Evolutionary conservation across 2,888 invertebrate genomes (phyloP), one percentile per base, ranked within the genome.

Genomic region (Luffia ferchaultella): DNA sequence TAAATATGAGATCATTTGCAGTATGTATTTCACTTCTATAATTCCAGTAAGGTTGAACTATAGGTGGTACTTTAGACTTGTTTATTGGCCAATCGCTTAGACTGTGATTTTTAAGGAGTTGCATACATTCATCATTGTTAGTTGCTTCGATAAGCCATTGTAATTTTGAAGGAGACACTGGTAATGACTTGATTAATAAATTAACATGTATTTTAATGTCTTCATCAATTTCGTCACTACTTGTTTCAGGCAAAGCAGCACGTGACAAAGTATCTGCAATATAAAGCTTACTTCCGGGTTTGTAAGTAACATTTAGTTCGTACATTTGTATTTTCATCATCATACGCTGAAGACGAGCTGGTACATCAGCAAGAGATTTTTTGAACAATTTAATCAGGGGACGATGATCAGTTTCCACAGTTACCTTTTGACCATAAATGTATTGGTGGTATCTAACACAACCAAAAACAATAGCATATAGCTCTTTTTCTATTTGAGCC

Each of bases 241-340:
- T 20, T 12, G 30, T 17, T 43, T 54, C 47, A 43, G 48, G 17
- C 16, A 54, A 40, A n/a, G 52, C 52, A 16, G 57, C 53, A 41
- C 63, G 50, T 1, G 62, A 63, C 16, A 67, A 51, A 30, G 62
- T 59, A 53, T 65, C 63, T 5, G 62, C 58, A n/a, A 64, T 42
- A 16, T 55, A 53, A 18, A 65, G 45, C 42, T 58, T 54, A 53
- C 58, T 62, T 16, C 63, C 64, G 1, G 62, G 61, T 9, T 49
- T 48, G 49, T 57, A 60, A 20, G 16, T 49, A 2, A 66, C 55
- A 12, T 52, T 51, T 15, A 63, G 51, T 51, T 61, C 53, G 53
- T 60, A 64, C 15, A 47, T 52, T 46, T 60, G 54, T 20, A 64
- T 41, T 47, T 51, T 55, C 40, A 64, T 48, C 45, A 56, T 52